Conservation (phyloP, 2,888 invertebrate species). For the Cecidostiba fungosa region DNA sequence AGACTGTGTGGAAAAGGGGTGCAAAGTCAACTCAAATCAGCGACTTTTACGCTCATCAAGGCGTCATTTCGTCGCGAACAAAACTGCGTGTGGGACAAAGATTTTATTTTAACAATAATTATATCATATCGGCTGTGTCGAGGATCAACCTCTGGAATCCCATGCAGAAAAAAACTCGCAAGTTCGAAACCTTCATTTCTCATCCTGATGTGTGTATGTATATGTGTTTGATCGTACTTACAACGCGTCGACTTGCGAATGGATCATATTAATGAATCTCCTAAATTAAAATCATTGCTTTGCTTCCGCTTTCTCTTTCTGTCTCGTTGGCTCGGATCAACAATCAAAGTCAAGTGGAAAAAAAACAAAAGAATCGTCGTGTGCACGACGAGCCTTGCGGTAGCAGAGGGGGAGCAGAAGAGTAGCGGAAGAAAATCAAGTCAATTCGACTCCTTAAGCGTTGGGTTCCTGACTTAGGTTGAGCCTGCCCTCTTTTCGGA, state of each 20-base stretch:
- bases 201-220: conserved; percentile 48
- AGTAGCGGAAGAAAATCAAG: conserved; percentile 59
- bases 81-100: neutral
- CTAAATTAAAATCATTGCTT: conserved; percentile 48
- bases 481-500: conserved; percentile 78
- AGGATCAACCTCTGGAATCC: neutral
- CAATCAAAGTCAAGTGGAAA: neutral
- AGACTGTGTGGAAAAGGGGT: conserved; percentile 22
- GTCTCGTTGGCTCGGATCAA: neutral
- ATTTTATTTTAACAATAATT: neutral
- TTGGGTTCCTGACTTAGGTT: conserved; percentile 73
- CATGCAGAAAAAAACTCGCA: conserved; percentile 19
- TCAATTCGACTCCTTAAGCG: conserved; percentile 73
- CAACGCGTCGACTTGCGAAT: conserved; percentile 51
- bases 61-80: conserved; percentile 39
- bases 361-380: conserved; percentile 39
- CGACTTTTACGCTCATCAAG: conserved; percentile 47
- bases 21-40: conserved; percentile 26
- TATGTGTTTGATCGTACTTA: conserved; percentile 59
- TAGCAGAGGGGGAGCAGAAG: conserved; percentile 55
- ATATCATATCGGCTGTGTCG: neutral
- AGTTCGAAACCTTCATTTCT: conserved; percentile 30
- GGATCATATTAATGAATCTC: conserved; percentile 25
- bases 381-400: neutral
- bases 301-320: conserved; percentile 27